These are phyloP conservation scores for Anas platyrhynchos DNA, from an alignment of 2,113 vertebrate species.

Conservation along the genomic window DNA sequence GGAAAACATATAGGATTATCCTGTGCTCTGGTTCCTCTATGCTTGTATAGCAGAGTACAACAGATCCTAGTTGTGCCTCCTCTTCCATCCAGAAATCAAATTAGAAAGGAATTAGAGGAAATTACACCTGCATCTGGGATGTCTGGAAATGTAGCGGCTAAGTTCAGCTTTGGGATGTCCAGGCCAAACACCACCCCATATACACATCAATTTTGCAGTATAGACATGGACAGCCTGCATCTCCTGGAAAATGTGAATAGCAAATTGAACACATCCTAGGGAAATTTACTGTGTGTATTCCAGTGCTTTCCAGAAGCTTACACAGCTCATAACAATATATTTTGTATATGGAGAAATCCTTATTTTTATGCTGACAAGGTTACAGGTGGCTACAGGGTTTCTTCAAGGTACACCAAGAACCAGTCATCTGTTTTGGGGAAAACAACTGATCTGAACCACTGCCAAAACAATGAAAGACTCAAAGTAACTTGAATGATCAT, in stretches of 20 bases:
- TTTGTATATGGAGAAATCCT: neutral
- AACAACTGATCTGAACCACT: neutral
- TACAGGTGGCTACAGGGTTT: neutral
- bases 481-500: neutral
- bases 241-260: neutral
- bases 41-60: neutral
- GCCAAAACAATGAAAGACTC: neutral
- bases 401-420: neutral
- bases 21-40: neutral
- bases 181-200: neutral
- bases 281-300: neutral
- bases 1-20: neutral
- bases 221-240: rapidly evolving
- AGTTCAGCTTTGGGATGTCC: neutral
- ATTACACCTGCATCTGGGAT: neutral
- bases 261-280: neutral
- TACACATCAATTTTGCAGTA: neutral
- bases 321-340: neutral
- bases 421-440: neutral
- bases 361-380: neutral
- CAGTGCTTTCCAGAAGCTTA: neutral
- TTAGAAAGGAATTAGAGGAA: slow-evolving; percentile 12
- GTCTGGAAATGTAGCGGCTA: neutral
- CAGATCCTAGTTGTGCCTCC: neutral
- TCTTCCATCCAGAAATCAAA: slow-evolving; percentile 20